phyloP scores from a whole-genome alignment of 2,797 vertebrate genomes.

The Oreochromis mossambicus region DNA sequence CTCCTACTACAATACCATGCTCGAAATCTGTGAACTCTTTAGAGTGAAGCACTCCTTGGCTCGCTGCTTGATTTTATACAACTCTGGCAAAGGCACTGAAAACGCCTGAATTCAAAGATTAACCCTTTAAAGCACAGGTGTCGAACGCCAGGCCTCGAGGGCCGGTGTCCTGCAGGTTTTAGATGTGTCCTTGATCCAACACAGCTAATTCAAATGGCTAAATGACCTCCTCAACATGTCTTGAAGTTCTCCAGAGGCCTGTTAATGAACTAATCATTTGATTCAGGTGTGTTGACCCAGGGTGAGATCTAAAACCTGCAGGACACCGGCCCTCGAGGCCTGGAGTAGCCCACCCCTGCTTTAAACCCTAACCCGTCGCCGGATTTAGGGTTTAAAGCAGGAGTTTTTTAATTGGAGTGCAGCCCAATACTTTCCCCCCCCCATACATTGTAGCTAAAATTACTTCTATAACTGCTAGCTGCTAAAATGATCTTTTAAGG shows the following conservation, averaged over 20 bases:
- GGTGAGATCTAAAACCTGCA: not conserved
- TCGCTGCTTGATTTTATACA: not conserved
- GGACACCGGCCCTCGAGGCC: not conserved
- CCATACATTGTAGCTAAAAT: not conserved
- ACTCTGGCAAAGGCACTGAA: not conserved
- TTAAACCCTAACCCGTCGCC: not conserved
- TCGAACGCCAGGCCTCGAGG: not conserved
- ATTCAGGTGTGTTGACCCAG: not conserved
- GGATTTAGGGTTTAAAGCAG: not conserved
- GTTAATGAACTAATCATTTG: not conserved
- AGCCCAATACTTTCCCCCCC: accelerated
- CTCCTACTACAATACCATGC: not conserved
- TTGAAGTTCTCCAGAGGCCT: not conserved
- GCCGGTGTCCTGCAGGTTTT: accelerated
- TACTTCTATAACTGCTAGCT: not conserved
- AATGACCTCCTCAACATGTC: not conserved
- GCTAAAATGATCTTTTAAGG: not conserved
- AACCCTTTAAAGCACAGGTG: not conserved
- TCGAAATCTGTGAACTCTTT: not conserved
- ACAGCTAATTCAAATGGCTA: not conserved
- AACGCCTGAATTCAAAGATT: not conserved
- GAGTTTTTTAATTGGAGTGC: not conserved
- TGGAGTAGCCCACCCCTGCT: not conserved
- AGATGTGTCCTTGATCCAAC: not conserved
- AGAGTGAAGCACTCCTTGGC: not conserved